Conservation (phyloP, 1,140 invertebrate genomes). For the Tachypleus tridentatus region DNA sequence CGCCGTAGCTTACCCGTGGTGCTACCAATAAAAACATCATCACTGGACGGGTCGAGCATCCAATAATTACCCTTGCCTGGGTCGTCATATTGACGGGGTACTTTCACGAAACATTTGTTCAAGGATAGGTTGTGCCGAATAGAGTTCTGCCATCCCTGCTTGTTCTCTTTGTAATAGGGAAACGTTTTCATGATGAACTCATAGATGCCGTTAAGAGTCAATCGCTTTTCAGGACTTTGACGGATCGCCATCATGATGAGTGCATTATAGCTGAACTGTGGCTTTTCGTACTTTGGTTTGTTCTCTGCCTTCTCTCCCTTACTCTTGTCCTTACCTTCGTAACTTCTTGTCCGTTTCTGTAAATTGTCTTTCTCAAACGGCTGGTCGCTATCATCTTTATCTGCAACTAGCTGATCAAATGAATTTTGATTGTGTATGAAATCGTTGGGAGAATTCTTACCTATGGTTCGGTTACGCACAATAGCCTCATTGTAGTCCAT, state of each 20-base stretch:
- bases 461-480: too few relatives aligned
- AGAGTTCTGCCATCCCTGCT: constrained; percentile 97
- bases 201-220: constrained; percentile 95
- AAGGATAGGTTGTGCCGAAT: constrained; percentile 90
- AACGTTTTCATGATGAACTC: constrained; percentile 98
- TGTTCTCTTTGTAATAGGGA: constrained; percentile 92
- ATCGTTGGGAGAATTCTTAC: too few relatives aligned
- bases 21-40: constrained; percentile 93
- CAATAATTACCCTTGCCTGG: constrained; percentile 89
- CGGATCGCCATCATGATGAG: constrained; percentile 98
- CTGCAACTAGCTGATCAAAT: too few relatives aligned
- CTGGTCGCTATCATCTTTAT: too few relatives aligned
- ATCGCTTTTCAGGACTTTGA: constrained; percentile 76
- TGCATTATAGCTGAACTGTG: constrained; percentile 94
- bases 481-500: too few relatives aligned
- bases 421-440: too few relatives aligned
- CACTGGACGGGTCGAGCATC: constrained; percentile 83
- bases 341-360: too few relatives aligned
- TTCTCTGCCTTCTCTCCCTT: constrained; percentile 3
- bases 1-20: constrained; percentile 72
- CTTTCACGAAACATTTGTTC: constrained; percentile 97
- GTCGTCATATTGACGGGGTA: constrained; percentile 79
- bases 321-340: neutral
- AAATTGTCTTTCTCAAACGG: too few relatives aligned
- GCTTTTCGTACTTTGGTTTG: constrained; percentile 50